phyloP scores from a whole-genome alignment of 2,888 invertebrate species.

The Stenodema calcarata region DNA sequence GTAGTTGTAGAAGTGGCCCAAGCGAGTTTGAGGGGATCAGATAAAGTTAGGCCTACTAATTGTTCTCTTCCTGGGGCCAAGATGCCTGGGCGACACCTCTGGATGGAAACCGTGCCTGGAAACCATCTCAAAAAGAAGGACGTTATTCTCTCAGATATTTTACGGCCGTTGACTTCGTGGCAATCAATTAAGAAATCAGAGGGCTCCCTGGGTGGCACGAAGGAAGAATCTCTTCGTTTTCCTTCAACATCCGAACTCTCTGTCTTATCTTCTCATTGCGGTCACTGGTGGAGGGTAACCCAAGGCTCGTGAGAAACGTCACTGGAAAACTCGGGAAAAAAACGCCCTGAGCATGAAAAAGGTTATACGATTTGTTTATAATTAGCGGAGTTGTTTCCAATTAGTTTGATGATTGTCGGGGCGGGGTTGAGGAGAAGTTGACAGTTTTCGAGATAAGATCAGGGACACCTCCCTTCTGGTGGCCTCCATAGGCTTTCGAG shows the following conservation, averaged over 20 bases:
- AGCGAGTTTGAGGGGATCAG: not conserved
- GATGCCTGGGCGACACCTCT: constrained; percentile 24
- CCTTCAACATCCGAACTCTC: not conserved
- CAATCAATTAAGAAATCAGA: constrained; percentile 50
- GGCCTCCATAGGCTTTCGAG: not conserved
- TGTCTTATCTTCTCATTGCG: constrained; percentile 31
- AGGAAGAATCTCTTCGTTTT: constrained; percentile 13
- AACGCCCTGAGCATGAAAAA: not conserved
- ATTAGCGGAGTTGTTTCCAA: constrained; percentile 46
- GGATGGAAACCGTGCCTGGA: not conserved
- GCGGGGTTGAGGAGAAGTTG: constrained; percentile 4
- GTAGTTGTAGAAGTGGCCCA: not conserved
- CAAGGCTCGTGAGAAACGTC: constrained; percentile 41
- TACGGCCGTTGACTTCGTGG: constrained; percentile 40
- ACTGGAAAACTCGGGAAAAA: not conserved
- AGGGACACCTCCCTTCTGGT: constrained; percentile 18
- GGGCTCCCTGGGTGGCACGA: constrained; percentile 39
- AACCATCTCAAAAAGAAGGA: not conserved
- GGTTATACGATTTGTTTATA: constrained; percentile 43
- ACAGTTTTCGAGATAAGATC: constrained; percentile 35
- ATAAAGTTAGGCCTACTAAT: constrained; percentile 32
- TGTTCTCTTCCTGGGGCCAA: constrained; percentile 35
- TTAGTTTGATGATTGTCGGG: constrained; percentile 45
- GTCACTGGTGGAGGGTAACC: constrained; percentile 16
- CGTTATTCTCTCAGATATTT: constrained; percentile 20